phyloP scores from a whole-genome alignment of 2,888 invertebrate species.

The Phyto melanocephala region DNA sequence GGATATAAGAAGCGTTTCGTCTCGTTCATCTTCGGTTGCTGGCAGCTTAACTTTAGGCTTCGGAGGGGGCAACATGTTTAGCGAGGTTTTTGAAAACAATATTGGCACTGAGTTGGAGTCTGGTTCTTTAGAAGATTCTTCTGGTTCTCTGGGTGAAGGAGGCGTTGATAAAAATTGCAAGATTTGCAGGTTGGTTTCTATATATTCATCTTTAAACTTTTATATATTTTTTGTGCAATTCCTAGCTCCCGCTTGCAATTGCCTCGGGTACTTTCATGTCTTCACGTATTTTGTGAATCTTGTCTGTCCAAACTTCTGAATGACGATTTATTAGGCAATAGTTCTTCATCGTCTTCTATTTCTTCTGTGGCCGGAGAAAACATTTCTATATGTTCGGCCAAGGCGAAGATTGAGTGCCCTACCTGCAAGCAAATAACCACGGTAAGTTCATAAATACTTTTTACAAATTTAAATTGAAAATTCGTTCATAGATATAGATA shows the following conservation, averaged over 20 bases:
- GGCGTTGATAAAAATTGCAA: constrained; percentile 83
- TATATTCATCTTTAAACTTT: too few relatives aligned
- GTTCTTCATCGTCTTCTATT: constrained; percentile 80
- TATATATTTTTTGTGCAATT: background rate
- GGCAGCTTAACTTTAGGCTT: constrained; percentile 57
- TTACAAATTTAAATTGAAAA: too few relatives aligned
- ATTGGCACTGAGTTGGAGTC: constrained; percentile 74
- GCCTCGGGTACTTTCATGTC: constrained; percentile 93
- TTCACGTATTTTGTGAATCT: constrained; percentile 96
- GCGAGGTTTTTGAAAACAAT: constrained; percentile 72
- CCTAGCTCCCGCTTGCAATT: constrained; percentile 85
- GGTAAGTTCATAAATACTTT: constrained; percentile 78
- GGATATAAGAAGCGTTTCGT: constrained; percentile 67
- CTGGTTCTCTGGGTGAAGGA: constrained; percentile 74
- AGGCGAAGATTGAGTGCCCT: constrained; percentile 83
- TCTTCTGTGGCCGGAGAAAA: constrained; percentile 72
- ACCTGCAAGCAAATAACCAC: constrained; percentile 92
- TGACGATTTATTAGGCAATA: constrained; percentile 82
- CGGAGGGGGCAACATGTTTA: constrained; percentile 66
- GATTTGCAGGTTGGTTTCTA: constrained; percentile 82
- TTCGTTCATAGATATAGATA: too few relatives aligned
- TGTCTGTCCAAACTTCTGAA: constrained; percentile 91
- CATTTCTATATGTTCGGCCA: constrained; percentile 63
- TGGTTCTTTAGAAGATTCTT: constrained; percentile 76
- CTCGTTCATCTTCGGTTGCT: constrained; percentile 65